Conservation (phyloP, 2,797 vertebrate species). For the Eleutherodactylus coqui region DNA sequence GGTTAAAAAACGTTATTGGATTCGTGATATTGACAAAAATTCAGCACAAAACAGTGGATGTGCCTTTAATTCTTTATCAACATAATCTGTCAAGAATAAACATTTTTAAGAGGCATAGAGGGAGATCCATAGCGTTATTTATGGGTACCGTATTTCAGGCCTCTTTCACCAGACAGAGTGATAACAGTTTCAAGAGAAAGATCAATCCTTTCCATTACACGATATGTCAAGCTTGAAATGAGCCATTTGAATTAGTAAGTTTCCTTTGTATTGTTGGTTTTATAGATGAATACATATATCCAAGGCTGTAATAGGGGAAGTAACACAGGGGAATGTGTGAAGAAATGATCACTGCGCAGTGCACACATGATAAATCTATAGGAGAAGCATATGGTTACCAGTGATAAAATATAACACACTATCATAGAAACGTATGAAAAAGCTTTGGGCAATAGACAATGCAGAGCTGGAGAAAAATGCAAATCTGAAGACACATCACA, state of each 20-base stretch:
- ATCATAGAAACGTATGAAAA: not conserved
- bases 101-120: slow-evolving; percentile 51
- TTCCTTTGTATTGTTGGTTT: slow-evolving; percentile 58
- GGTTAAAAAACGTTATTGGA: not conserved
- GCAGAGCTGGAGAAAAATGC: not conserved
- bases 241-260: slow-evolving; percentile 58
- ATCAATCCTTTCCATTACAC: slow-evolving; percentile 58
- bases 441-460: not conserved
- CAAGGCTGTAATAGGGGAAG: slow-evolving; percentile 5
- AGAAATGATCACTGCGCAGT: not conserved
- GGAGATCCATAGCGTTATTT: slow-evolving; percentile 54
- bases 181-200: slow-evolving; percentile 57
- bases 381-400: not conserved
- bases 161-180: slow-evolving; percentile 55
- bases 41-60: slow-evolving; percentile 32
- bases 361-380: not conserved
- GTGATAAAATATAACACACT: not conserved
- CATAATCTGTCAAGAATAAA: slow-evolving; percentile 51
- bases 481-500: not conserved
- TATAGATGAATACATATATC: slow-evolving; percentile 25
- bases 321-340: not conserved
- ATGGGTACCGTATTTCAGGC: slow-evolving; percentile 48
- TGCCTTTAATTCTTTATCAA: slow-evolving; percentile 56
- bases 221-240: slow-evolving; percentile 58
- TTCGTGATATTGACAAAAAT: slow-evolving; percentile 41